A percentile compares a stretch with the other conserved stretches of the same genome.
Evolutionary conservation across 2,888 invertebrate species (phyloP).

Genomic region (Ornithoptera alexandrae): DNA sequence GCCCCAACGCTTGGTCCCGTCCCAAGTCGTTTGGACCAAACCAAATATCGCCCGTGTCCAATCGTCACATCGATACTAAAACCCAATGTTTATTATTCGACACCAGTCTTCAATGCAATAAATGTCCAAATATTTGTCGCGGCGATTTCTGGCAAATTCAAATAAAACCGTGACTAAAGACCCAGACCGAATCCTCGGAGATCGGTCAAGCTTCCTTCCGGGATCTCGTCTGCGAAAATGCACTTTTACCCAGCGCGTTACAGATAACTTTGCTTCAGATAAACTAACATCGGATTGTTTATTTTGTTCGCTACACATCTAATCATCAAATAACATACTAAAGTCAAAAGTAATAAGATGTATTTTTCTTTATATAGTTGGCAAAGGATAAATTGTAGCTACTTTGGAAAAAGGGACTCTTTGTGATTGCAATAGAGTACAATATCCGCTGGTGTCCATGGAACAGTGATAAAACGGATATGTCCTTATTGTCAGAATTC

Average conservation of each 20-base stretch:
- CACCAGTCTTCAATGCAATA: constrained; percentile 66
- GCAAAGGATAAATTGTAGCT: constrained; percentile 32
- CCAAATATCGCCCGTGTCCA: constrained; percentile 55
- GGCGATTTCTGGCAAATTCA: constrained; percentile 69
- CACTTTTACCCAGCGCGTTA: constrained; percentile 29
- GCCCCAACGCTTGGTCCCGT: constrained; percentile 17
- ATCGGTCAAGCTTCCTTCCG: constrained; percentile 57
- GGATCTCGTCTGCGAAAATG: constrained; percentile 29
- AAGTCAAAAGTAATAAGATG: constrained; percentile 40
- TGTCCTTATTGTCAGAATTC: constrained; percentile 65
- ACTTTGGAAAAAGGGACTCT: constrained; percentile 38
- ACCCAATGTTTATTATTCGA: constrained; percentile 66
- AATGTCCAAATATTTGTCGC: constrained; percentile 79
- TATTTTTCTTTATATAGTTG: constrained; percentile 43
- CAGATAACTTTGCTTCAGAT: constrained; percentile 24
- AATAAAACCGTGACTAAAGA: constrained; percentile 77
- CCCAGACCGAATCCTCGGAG: constrained; percentile 66
- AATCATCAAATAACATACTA: constrained; percentile 44
- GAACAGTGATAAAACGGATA: constrained; percentile 44
- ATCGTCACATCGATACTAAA: constrained; percentile 39
- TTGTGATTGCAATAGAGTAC: constrained; percentile 30
- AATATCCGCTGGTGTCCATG: constrained; percentile 30
- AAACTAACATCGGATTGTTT: constrained; percentile 27
- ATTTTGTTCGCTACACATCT: constrained; percentile 37
- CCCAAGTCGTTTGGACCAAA: constrained; percentile 29